phyloP scores from a whole-genome alignment of 2,113 vertebrate genomes.

The Cinclus cinclus region DNA sequence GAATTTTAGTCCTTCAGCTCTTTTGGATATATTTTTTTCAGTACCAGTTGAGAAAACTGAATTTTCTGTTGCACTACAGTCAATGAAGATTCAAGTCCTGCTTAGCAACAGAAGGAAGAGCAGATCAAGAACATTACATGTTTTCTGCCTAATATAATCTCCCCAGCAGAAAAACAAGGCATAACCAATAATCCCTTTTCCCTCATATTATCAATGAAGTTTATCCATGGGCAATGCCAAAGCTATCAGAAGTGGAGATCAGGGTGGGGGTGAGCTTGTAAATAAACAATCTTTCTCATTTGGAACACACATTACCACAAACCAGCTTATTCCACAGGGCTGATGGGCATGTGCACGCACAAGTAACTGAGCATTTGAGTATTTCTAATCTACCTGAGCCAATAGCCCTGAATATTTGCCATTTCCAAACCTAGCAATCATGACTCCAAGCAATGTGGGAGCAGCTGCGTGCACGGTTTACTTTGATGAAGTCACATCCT shows the following conservation, averaged over 20 bases:
- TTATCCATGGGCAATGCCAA: neutral
- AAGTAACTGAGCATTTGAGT: neutral
- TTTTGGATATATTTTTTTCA: neutral
- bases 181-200: neutral
- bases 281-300: neutral
- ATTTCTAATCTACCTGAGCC: neutral
- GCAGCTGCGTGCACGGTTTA: neutral
- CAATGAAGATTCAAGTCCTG: neutral
- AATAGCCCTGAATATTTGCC: neutral
- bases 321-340: neutral
- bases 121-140: neutral
- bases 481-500: conserved; percentile 30
- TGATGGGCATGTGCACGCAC: neutral
- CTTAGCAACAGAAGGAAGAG: conserved; percentile 4
- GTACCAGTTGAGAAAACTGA: neutral
- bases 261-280: neutral
- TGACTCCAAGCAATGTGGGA: neutral
- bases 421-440: neutral
- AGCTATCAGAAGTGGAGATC: neutral
- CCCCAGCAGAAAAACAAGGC: neutral
- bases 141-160: neutral
- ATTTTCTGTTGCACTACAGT: neutral
- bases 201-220: neutral
- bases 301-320: neutral
- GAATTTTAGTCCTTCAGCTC: neutral